Percentiles rank a stretch among this genome's conserved stretches.
These are phyloP conservation scores for Chymomyza caudatula DNA, from an alignment of 2,888 invertebrate genomes.

Conservation along the genomic window DNA sequence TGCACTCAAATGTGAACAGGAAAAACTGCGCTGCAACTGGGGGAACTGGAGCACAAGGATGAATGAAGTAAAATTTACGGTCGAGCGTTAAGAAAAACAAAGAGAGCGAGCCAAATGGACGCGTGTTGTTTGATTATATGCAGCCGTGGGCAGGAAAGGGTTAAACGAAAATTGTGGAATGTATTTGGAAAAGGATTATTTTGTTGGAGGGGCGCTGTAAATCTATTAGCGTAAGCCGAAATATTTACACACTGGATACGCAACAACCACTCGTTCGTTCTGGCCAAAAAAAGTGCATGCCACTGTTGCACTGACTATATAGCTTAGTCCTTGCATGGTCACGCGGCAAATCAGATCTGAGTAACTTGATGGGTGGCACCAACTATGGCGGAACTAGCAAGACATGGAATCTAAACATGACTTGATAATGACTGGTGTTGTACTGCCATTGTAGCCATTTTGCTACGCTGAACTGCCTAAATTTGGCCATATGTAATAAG, in stretches of 20 bases:
- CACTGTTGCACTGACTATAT: slow-evolving; percentile 43
- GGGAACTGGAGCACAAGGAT: slow-evolving; percentile 17
- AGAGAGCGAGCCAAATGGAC: slow-evolving; percentile 6
- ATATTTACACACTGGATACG: slow-evolving; percentile 38
- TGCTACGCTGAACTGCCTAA: no score
- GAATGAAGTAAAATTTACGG: slow-evolving; percentile 69
- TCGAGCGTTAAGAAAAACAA: slow-evolving; percentile 46
- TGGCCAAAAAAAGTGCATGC: slow-evolving; percentile 14
- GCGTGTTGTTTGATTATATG: slow-evolving; percentile 55
- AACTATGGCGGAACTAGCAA: slow-evolving; percentile 6
- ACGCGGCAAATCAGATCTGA: neutral
- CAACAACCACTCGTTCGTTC: slow-evolving; percentile 1
- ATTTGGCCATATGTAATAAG: no score
- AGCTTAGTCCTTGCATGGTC: slow-evolving; percentile 23
- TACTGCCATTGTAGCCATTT: no score
- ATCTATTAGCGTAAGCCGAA: slow-evolving; percentile 54
- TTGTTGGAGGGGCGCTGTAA: slow-evolving; percentile 35
- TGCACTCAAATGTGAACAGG: slow-evolving; percentile 59
- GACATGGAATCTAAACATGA: no score
- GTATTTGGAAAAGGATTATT: slow-evolving; percentile 34
- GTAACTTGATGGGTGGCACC: slow-evolving; percentile 13
- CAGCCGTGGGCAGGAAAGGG: slow-evolving; percentile 17
- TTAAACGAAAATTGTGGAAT: no score
- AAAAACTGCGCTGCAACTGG: slow-evolving; percentile 20
- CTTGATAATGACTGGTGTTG: no score